phyloP scores from a whole-genome alignment of 2,113 vertebrate genomes.

The Thermophis baileyi region DNA sequence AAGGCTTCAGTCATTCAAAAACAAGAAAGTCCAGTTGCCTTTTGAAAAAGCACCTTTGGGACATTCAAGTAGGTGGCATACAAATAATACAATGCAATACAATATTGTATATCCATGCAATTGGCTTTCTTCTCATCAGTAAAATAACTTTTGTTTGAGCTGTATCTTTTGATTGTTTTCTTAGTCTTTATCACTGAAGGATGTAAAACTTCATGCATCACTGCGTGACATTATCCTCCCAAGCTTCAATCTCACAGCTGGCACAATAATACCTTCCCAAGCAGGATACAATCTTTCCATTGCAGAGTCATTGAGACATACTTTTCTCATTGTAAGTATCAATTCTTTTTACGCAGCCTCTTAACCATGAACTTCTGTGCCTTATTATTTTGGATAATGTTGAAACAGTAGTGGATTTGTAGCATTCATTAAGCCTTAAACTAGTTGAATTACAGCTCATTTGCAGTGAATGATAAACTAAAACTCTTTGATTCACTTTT shows the following conservation, averaged over 20 bases:
- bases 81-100: background rate
- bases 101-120: background rate
- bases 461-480: background rate
- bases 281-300: slow-evolving; percentile 79
- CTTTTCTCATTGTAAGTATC: slow-evolving; percentile 49
- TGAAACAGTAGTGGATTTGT: background rate
- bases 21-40: no score
- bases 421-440: background rate
- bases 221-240: slow-evolving; percentile 71
- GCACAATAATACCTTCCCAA: slow-evolving; percentile 71
- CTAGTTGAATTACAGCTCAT: background rate
- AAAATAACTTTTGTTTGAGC: background rate
- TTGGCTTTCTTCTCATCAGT: background rate
- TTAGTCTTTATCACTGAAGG: slow-evolving; percentile 83
- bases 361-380: background rate
- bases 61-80: background rate
- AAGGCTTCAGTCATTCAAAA: background rate
- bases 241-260: slow-evolving; percentile 73
- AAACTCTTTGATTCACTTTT: background rate
- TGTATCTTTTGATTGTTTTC: background rate
- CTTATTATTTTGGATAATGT: background rate
- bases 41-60: no score
- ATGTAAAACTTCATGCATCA: slow-evolving; percentile 87
- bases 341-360: accelerated
- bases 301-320: slow-evolving; percentile 59